These are phyloP conservation scores for Percina caprodes DNA, from an alignment of 2,113 vertebrate genomes.

Conservation along the genomic window DNA sequence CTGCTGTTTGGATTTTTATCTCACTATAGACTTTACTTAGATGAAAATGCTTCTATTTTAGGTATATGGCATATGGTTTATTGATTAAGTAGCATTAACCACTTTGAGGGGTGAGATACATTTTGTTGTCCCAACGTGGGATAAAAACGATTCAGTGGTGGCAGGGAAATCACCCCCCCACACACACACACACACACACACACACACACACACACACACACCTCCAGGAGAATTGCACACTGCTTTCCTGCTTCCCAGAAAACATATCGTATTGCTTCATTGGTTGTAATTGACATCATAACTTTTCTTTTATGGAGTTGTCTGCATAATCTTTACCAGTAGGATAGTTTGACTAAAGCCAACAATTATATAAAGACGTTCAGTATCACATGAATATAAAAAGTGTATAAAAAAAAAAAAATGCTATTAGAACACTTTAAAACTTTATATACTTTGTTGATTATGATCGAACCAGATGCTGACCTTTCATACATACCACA, in stretches of 20 bases:
- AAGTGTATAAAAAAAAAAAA: not conserved
- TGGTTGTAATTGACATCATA: not conserved
- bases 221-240: no score
- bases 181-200: no score
- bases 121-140: not conserved
- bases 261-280: not conserved
- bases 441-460: no score
- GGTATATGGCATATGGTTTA: no score
- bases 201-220: no score
- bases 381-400: not conserved
- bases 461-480: not conserved
- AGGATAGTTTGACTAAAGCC: not conserved
- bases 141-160: no score
- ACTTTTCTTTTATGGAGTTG: slow-evolving; percentile 14
- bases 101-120: not conserved
- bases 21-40: no score
- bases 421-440: no score
- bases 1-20: no score
- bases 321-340: not conserved
- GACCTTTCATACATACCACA: not conserved
- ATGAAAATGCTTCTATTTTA: no score
- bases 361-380: not conserved
- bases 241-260: not conserved
- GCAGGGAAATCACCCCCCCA: no score
- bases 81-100: no score